Evolutionary conservation across 2,797 vertebrate genomes (phyloP), one percentile per base, ranked within the genome.

Genomic region (Petrocephalus sullivani): DNA sequence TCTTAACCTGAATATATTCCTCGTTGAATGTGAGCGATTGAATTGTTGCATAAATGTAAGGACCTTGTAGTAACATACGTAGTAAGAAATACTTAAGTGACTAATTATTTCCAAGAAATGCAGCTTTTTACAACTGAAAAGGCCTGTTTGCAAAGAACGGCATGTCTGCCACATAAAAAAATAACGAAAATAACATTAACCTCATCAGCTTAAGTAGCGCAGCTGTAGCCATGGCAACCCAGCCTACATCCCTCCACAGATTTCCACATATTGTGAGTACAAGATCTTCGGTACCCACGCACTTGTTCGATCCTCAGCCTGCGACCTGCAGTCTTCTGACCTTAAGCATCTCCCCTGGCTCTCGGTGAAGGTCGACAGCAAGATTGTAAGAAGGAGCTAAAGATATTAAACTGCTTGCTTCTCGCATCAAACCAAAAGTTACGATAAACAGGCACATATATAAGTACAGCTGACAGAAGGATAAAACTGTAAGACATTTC

Each of bases 151-250:
- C 71, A 46, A 41, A 41, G 71, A 78, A 46, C 71, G 16, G 71
- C 16, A 28, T 78, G 71, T 19, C 37, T 78, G 37, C 33, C 12
- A 46, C 71, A 46, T 78, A 53, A 53, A 53, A 53, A 49, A 83
- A 82, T 51, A 46, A 21, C 19, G 1, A 53, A 53, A 83, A 83
- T 53, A 83, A 53, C 78, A 53, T 53, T 49, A 83, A 49, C n/a
- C 21, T 83, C 41, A 83, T 83, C 49, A 53, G 78, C 41, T 83
- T 83, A 53, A 53, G 41, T 83, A 23, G 19, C 49, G 46, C 19
- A 83, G 49, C 19, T 51, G 78, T 83, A 83, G 78, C 49, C 46
- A 83, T 83, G 78, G 78, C 78, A 83, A 83, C 78, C 41, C 49
- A 53, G 46, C 49, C 78, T 51, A 53, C 49, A 21, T 83, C 41